phyloP scores from a whole-genome alignment of 2,888 invertebrate species.

The Athalia rosae region DNA sequence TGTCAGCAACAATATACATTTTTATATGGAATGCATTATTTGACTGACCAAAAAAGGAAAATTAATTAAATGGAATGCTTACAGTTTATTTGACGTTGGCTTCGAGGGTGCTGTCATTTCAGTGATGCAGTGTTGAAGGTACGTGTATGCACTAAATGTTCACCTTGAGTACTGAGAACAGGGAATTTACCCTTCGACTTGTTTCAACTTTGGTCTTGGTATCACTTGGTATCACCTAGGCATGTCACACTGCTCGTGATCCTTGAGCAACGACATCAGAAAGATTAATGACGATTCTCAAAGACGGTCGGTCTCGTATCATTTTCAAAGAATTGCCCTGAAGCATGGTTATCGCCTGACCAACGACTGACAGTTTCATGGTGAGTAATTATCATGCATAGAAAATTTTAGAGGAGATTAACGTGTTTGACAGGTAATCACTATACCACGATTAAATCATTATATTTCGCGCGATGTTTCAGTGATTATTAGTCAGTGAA shows the following conservation, averaged over 20 bases:
- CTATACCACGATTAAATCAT: too few species aligned
- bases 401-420: too few species aligned
- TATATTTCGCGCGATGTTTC: too few species aligned
- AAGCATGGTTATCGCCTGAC: not conserved
- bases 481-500: too few species aligned
- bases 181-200: too few species aligned
- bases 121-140: not conserved
- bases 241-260: not conserved
- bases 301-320: not conserved
- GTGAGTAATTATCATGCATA: too few species aligned
- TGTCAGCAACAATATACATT: not conserved
- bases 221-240: not conserved
- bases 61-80: not conserved
- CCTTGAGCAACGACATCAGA: not conserved
- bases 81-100: slow-evolving; percentile 25
- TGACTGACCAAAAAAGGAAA: not conserved
- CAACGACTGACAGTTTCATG: too few species aligned
- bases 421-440: too few species aligned
- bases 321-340: not conserved
- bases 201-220: not conserved
- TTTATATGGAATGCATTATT: not conserved
- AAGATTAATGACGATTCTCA: not conserved
- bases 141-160: not conserved
- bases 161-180: too few species aligned
- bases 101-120: slow-evolving; percentile 24